These are phyloP conservation scores for Ictalurus punctatus DNA, from an alignment of 2,113 vertebrate genomes.

Conservation along the genomic window DNA sequence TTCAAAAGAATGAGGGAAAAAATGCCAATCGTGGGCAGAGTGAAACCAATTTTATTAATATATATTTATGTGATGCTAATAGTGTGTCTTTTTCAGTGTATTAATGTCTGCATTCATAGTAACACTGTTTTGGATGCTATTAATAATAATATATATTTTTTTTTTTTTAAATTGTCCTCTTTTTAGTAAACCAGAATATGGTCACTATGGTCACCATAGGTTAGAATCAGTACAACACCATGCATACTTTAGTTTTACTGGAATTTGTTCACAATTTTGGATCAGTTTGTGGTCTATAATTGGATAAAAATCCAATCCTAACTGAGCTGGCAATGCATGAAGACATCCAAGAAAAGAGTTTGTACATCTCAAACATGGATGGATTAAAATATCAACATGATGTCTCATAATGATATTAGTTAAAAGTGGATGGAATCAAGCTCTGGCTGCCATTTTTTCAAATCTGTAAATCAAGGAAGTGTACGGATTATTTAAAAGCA, in stretches of 20 bases:
- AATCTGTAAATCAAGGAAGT: not conserved
- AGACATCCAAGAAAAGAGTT: not conserved
- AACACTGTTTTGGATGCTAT: no score
- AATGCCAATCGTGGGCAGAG: no score
- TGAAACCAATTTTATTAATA: no score
- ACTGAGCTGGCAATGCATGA: not conserved
- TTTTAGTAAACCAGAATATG: no score
- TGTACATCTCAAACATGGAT: not conserved
- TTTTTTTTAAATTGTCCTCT: no score
- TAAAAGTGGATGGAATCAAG: not conserved
- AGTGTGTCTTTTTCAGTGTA: no score
- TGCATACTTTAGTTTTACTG: not conserved
- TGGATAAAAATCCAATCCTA: not conserved
- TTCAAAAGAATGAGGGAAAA: no score
- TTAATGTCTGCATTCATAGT: no score
- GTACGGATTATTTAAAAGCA: not conserved
- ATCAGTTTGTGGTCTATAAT: not conserved
- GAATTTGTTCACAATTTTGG: not conserved
- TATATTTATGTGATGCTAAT: no score
- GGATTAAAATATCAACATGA: not conserved
- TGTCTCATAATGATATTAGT: not conserved
- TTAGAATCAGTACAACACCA: not conserved
- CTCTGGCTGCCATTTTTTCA: not conserved
- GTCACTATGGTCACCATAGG: no score
- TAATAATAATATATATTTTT: no score